Evolutionary conservation across 1,140 invertebrate species (phyloP).

Genomic region (Drosophila sulfurigaster): DNA sequence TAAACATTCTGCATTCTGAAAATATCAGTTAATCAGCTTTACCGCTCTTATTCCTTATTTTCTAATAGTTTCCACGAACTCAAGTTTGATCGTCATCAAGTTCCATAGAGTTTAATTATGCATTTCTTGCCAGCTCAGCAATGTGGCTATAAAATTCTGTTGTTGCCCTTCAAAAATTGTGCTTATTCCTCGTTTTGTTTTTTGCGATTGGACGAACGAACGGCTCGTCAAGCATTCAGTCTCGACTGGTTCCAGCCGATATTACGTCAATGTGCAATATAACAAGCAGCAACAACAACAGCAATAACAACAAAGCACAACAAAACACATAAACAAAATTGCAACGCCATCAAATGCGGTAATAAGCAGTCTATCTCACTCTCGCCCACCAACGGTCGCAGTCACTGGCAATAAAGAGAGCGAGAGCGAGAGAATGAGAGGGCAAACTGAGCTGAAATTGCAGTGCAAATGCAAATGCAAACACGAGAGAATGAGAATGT

Average conservation of each 20-base stretch:
- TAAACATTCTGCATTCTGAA: too few relatives aligned
- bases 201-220: constrained; percentile 12
- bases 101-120: neutral
- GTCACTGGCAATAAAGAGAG: constrained; percentile 40
- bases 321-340: constrained; percentile 40
- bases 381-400: constrained; percentile 4
- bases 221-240: constrained; percentile 10
- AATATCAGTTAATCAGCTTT: too few relatives aligned
- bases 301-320: constrained; percentile 39
- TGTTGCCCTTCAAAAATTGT: constrained; percentile 29
- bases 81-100: neutral
- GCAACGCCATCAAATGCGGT: constrained; percentile 72
- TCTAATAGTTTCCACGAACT: neutral
- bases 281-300: constrained; percentile 41
- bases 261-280: constrained; percentile 78
- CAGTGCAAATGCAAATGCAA: constrained; percentile 29
- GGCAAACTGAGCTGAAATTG: constrained; percentile 27
- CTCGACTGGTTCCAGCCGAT: constrained; percentile 33
- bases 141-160: constrained; percentile 5
- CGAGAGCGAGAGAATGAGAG: constrained; percentile 6
- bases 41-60: too few relatives aligned
- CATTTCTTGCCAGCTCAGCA: constrained; percentile 1
- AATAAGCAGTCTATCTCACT: constrained; percentile 67
- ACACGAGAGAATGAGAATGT: constrained; percentile 2
- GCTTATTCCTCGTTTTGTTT: constrained; percentile 8